Evolutionary conservation across 2,888 invertebrate genomes (phyloP).

Genomic region (Alitta virens): DNA sequence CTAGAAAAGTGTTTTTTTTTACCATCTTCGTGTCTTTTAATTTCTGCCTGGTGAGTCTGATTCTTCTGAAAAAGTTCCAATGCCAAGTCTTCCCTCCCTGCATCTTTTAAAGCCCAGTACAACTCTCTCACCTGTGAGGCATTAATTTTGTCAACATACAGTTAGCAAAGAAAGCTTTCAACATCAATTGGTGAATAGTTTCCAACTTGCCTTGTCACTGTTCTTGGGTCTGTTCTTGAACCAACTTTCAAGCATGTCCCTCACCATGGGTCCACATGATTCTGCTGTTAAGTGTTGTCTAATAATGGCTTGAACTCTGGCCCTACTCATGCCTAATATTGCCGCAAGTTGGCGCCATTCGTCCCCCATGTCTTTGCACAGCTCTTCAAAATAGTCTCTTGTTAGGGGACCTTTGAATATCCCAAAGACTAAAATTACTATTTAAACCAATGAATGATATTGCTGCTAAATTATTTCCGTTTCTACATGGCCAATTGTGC

Average conservation of each 20-base stretch:
- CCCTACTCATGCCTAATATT: not conserved
- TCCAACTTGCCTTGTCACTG: not conserved
- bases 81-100: not conserved
- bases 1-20: too few species aligned
- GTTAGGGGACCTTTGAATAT: not conserved
- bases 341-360: not conserved
- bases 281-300: not conserved
- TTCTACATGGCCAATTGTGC: too few species aligned
- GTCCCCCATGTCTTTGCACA: not conserved
- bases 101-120: not conserved
- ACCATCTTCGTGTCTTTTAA: not conserved
- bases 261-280: not conserved
- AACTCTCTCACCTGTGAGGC: not conserved
- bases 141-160: too few species aligned
- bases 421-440: too few species aligned
- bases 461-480: too few species aligned
- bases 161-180: too few species aligned
- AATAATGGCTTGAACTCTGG: not conserved
- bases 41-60: not conserved
- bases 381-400: not conserved
- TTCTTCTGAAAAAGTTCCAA: not conserved
- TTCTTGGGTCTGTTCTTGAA: not conserved
- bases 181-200: too few species aligned
- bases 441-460: too few species aligned
- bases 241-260: not conserved